phyloP scores from a whole-genome alignment of 2,797 vertebrate species.

The Urocyon cinereoargenteus region DNA sequence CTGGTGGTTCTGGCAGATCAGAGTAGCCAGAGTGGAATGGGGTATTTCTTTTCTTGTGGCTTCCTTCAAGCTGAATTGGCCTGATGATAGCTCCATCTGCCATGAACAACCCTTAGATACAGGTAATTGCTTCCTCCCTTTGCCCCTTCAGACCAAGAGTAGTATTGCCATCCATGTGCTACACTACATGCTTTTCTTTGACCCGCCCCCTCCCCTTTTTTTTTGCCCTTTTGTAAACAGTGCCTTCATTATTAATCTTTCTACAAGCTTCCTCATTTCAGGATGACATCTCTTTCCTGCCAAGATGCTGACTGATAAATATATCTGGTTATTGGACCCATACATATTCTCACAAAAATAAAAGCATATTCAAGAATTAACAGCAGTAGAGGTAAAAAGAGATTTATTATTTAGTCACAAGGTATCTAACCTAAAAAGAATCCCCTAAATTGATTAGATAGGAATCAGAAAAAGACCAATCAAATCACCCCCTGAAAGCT shows the following conservation, averaged over 20 bases:
- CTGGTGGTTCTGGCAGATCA: not conserved
- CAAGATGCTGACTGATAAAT: not conserved
- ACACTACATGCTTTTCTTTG: not conserved
- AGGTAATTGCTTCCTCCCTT: not conserved
- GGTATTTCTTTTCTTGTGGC: no score
- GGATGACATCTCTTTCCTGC: not conserved
- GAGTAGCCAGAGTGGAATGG: not conserved
- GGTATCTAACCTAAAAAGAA: conserved; percentile 16
- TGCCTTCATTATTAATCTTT: not conserved
- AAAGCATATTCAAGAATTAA: not conserved
- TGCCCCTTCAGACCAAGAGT: not conserved
- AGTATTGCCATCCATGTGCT: not conserved
- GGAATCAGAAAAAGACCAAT: not conserved
- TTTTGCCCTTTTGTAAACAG: not conserved
- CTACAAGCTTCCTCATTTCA: not conserved
- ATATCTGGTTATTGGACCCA: not conserved
- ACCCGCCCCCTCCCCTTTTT: not conserved
- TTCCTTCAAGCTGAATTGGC: not conserved
- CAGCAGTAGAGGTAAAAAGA: not conserved
- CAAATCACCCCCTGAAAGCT: not conserved
- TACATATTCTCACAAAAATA: conserved; percentile 22
- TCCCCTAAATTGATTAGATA: not conserved
- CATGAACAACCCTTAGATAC: not conserved
- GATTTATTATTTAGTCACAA: not conserved
- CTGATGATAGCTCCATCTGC: not conserved